These are phyloP conservation scores for Hanleya hanleyi DNA, from an alignment of 2,888 invertebrate genomes.

Conservation along the genomic window DNA sequence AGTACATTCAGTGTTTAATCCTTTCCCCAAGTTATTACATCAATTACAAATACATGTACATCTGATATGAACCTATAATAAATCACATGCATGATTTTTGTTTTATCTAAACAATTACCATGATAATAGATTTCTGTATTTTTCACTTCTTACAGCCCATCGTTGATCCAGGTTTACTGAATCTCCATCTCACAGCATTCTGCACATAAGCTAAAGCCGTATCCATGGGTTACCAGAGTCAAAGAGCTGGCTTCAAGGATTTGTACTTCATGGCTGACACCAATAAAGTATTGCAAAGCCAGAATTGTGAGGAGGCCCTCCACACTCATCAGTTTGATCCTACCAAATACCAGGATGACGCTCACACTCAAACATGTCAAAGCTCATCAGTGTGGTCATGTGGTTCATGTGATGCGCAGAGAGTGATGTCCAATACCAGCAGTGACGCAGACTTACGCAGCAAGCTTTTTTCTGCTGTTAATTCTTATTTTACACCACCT, in stretches of 20 bases:
- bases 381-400: constrained; percentile 58
- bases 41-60: too few species aligned
- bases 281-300: neutral
- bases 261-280: neutral
- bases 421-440: constrained; percentile 40
- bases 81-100: too few species aligned
- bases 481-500: constrained; percentile 53
- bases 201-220: constrained; percentile 94
- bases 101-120: too few species aligned
- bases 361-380: constrained; percentile 44
- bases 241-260: neutral
- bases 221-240: constrained; percentile 74
- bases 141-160: constrained; percentile 59
- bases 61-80: neutral
- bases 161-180: constrained; percentile 87
- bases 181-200: constrained; percentile 93
- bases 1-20: too few species aligned
- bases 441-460: constrained; percentile 39
- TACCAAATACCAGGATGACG: constrained; percentile 50
- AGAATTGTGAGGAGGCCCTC: neutral
- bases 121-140: too few species aligned
- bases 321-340: constrained; percentile 51
- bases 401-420: constrained; percentile 42
- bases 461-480: constrained; percentile 29
- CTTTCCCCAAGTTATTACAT: too few species aligned